These are phyloP conservation scores for Ectemnius continuus DNA, from an alignment of 2,888 invertebrate genomes.

Conservation along the genomic window DNA sequence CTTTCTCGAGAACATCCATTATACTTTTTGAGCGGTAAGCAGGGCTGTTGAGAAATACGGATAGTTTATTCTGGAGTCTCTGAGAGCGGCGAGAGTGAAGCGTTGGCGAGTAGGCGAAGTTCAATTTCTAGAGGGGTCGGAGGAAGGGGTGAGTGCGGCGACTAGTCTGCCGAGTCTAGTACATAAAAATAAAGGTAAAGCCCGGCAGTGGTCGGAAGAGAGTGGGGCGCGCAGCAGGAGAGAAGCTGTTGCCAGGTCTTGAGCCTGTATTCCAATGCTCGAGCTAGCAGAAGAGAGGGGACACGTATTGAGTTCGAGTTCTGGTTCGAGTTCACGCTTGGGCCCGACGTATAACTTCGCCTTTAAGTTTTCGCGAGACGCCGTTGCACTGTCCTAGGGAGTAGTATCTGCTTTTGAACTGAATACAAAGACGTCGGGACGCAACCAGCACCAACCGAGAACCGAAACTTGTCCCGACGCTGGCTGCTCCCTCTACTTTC, in stretches of 20 bases:
- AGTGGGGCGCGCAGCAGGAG: background rate
- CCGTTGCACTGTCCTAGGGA: conserved; percentile 34
- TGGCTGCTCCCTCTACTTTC: background rate
- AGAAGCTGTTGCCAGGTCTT: conserved; percentile 12
- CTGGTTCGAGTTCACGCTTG: conserved; percentile 37
- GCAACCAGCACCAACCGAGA: background rate
- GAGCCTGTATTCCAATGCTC: conserved; percentile 46
- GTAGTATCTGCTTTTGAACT: conserved; percentile 41
- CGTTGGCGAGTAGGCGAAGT: conserved; percentile 16
- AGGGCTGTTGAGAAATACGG: background rate
- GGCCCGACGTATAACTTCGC: conserved; percentile 52
- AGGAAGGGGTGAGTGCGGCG: conserved; percentile 20
- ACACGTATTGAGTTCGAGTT: conserved; percentile 56
- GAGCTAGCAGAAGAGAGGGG: background rate
- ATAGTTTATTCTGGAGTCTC: conserved; percentile 25
- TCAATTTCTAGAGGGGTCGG: conserved; percentile 31
- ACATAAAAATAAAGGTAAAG: conserved; percentile 66
- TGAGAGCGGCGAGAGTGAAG: background rate
- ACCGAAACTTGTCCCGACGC: background rate
- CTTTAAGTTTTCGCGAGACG: conserved; percentile 46
- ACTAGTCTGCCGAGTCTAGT: conserved; percentile 40
- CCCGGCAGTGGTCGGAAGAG: background rate
- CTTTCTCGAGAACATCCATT: conserved; percentile 10
- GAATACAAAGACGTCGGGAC: conserved; percentile 25
- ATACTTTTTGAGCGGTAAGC: background rate